Evolutionary conservation across 2,113 vertebrate genomes (phyloP).

Genomic region (Plectropomus leopardus): DNA sequence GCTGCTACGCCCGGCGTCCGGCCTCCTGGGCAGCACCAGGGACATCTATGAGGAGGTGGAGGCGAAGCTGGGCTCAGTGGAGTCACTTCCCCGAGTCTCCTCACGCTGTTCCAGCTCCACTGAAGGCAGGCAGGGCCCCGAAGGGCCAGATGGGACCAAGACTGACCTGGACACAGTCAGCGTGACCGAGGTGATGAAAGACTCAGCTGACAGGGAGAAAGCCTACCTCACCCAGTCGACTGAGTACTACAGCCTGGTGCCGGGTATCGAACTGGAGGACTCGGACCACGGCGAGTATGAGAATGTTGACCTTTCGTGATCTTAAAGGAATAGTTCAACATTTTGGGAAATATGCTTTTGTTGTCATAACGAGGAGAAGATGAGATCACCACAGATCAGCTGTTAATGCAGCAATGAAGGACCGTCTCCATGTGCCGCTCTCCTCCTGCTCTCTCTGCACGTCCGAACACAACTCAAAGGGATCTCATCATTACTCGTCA

Average conservation of each 20-base stretch:
- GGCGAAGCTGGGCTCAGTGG: constrained; percentile 84
- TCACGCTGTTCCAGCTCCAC: constrained; percentile 11
- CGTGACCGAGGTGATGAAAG: constrained; percentile 90
- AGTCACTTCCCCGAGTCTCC: constrained; percentile 68
- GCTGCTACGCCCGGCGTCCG: constrained; percentile 79
- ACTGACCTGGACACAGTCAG: constrained; percentile 87
- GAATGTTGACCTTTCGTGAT: constrained; percentile 85
- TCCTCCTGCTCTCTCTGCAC: no score
- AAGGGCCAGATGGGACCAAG: constrained; percentile 58
- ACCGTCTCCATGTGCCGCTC: no score
- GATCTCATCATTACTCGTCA: no score
- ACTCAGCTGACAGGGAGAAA: constrained; percentile 90
- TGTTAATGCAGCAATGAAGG: no score
- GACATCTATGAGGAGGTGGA: constrained; percentile 92
- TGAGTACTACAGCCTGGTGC: constrained; percentile 92
- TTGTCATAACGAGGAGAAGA: background rate
- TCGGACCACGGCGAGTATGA: constrained; percentile 91
- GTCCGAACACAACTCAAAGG: no score
- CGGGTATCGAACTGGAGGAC: constrained; percentile 90
- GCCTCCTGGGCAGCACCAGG: constrained; percentile 82
- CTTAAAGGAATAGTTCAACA: background rate
- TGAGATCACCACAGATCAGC: no score
- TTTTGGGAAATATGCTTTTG: background rate
- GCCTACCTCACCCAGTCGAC: constrained; percentile 90
- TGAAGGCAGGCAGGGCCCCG: constrained; percentile 46